Conservation (phyloP, 1,140 invertebrate species). For the Mizuhopecten yessoensis region DNA sequence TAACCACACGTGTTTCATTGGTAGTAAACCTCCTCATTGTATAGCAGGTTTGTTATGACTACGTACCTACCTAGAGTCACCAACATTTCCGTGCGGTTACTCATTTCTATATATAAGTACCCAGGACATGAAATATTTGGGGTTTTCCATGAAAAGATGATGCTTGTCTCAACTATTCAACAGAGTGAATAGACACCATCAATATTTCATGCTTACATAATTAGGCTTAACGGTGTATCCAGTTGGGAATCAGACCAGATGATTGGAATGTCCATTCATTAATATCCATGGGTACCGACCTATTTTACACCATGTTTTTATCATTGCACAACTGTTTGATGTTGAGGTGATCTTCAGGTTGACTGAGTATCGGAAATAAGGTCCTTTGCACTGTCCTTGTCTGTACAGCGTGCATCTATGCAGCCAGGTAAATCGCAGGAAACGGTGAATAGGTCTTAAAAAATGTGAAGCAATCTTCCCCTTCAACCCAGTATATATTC, state of each 20-base stretch:
- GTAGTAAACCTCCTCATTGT: background rate
- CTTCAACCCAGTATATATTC: too few relatives aligned
- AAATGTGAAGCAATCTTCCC: too few relatives aligned
- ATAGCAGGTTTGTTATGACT: background rate
- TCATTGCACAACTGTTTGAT: background rate
- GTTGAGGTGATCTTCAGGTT: background rate
- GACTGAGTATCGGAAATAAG: too few relatives aligned
- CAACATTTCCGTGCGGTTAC: background rate
- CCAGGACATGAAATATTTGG: background rate
- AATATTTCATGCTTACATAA: conserved; percentile 13
- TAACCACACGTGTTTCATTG: background rate
- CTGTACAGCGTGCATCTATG: too few relatives aligned
- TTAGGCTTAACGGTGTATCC: background rate
- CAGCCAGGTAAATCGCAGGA: too few relatives aligned
- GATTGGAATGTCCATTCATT: background rate
- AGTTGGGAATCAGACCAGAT: background rate
- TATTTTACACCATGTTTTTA: background rate
- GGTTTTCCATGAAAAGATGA: background rate
- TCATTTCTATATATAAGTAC: background rate
- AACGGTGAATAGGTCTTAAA: too few relatives aligned
- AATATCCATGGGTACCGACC: background rate
- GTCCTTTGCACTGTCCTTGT: too few relatives aligned
- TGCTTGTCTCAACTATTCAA: background rate
- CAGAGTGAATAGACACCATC: background rate
- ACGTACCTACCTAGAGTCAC: background rate